Evolutionary conservation across 2,888 invertebrate species (phyloP).

Genomic region (Synanthedon myopaeformis): DNA sequence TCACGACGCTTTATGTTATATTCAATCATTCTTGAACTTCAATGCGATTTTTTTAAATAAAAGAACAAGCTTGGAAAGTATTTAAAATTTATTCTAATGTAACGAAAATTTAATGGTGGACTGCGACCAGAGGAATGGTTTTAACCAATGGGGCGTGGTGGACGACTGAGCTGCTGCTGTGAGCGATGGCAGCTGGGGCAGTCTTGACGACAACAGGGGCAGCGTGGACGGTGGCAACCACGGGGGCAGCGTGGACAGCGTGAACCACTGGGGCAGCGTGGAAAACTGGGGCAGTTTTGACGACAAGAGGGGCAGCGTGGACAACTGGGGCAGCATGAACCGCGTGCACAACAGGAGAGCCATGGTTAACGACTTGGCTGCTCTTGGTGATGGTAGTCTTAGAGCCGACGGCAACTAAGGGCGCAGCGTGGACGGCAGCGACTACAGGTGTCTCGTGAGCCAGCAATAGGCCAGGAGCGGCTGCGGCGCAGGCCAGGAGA

Average conservation of each 20-base stretch:
- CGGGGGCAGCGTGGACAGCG: conserved; percentile 16
- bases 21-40: too few relatives aligned
- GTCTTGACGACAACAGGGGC: conserved; percentile 47
- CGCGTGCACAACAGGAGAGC: conserved; percentile 38
- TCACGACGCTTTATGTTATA: too few relatives aligned
- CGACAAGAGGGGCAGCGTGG: conserved; percentile 17
- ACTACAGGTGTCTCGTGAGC: conserved; percentile 45
- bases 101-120: conserved; percentile 33
- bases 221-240: conserved; percentile 28
- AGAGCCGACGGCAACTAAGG: conserved; percentile 35
- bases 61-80: conserved; percentile 7
- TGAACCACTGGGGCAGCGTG: conserved; percentile 9
- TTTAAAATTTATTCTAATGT: conserved; percentile 17
- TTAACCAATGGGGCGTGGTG: conserved; percentile 49
- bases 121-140: conserved; percentile 42
- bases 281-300: conserved; percentile 28
- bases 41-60: neutral
- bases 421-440: conserved; percentile 38
- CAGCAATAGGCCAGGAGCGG: conserved; percentile 51
- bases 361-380: conserved; percentile 60
- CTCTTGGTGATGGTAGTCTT: conserved; percentile 61
- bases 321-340: conserved; percentile 26
- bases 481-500: conserved; percentile 60
- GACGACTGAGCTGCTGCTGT: conserved; percentile 55
- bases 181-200: conserved; percentile 42